Conservation (phyloP, 2,888 invertebrate genomes). For the Harpagoxenus sublaevis region DNA sequence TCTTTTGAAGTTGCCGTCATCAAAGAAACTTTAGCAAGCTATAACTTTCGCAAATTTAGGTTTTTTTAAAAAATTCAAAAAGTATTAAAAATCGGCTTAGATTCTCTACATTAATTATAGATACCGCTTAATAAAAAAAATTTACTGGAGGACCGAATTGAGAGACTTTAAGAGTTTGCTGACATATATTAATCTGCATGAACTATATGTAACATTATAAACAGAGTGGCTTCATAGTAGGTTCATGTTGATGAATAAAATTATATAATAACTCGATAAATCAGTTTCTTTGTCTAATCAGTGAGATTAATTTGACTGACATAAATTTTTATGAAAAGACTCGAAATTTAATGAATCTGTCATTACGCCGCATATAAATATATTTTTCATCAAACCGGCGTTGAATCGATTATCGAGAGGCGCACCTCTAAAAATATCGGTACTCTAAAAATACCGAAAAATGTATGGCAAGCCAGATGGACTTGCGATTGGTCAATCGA, state of each 20-base stretch:
- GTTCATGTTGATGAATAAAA: conserved; percentile 6
- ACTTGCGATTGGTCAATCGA: conserved; percentile 62
- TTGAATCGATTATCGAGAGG: neutral
- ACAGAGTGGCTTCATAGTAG: neutral
- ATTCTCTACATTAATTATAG: too few relatives aligned
- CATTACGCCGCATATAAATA: neutral
- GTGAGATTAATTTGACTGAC: conserved; percentile 4
- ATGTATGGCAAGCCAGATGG: neutral
- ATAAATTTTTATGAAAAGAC: conserved; percentile 15
- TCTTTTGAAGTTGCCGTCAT: too few relatives aligned
- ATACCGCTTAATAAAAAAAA: too few relatives aligned
- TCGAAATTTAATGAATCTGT: neutral
- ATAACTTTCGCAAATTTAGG: too few relatives aligned
- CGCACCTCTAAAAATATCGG: conserved; percentile 49
- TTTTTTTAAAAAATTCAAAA: too few relatives aligned
- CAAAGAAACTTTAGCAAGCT: too few relatives aligned
- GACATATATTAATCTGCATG: neutral
- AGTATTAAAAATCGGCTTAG: too few relatives aligned
- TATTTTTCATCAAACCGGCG: conserved; percentile 1
- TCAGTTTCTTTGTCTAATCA: neutral
- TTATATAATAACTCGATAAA: neutral
- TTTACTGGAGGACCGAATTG: too few relatives aligned
- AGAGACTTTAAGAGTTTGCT: neutral
- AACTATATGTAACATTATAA: neutral
- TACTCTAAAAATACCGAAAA: neutral